Evolutionary conservation across 2,888 invertebrate species (phyloP).

Genomic region (Papilio protenor): DNA sequence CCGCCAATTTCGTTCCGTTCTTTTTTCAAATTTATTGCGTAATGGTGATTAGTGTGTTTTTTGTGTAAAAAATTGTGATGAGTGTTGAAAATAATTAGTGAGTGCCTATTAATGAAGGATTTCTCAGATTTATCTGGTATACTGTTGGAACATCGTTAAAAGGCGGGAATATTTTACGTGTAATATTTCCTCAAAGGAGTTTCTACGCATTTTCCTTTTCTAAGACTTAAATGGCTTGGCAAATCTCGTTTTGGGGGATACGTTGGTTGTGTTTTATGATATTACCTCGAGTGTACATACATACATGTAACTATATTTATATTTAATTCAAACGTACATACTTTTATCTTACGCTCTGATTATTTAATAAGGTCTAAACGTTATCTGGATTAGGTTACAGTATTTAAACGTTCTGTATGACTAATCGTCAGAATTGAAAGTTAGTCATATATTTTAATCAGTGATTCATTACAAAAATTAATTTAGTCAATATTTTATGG

Average conservation of each 20-base stretch:
- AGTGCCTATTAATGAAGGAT: conserved; percentile 50
- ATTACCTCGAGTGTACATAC: conserved; percentile 45
- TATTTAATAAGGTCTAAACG: neutral
- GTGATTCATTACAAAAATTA: neutral
- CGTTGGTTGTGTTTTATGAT: conserved; percentile 70
- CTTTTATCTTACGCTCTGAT: neutral
- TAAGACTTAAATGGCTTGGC: conserved; percentile 69
- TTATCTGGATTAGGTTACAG: conserved; percentile 6
- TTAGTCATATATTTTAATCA: conserved; percentile 3
- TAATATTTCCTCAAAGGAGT: conserved; percentile 70
- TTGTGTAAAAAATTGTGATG: conserved; percentile 40
- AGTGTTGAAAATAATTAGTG: conserved; percentile 24
- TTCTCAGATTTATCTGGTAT: conserved; percentile 59
- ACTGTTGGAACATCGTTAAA: conserved; percentile 70
- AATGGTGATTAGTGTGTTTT: conserved; percentile 46
- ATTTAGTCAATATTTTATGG: neutral
- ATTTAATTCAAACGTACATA: conserved; percentile 3
- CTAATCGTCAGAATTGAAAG: neutral
- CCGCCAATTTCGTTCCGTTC: conserved; percentile 45
- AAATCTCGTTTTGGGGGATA: conserved; percentile 58
- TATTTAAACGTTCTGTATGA: neutral
- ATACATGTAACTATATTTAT: conserved; percentile 2
- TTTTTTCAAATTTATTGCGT: conserved; percentile 45
- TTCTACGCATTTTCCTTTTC: conserved; percentile 67
- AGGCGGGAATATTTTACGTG: conserved; percentile 67